Conservation (phyloP, 2,888 invertebrate species). For the Cryptocephalus primarius region DNA sequence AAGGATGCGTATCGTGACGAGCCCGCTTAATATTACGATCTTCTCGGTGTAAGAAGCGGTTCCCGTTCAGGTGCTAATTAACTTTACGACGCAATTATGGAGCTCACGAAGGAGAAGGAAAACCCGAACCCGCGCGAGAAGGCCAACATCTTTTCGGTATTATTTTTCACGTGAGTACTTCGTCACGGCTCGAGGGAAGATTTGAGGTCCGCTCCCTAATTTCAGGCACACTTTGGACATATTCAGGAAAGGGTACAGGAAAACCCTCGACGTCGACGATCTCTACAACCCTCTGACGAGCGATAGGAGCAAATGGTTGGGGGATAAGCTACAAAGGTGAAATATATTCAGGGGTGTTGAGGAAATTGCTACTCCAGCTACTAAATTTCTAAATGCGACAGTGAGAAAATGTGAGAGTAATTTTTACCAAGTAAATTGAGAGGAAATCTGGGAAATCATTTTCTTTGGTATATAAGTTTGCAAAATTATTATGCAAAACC, state of each 20-base stretch:
- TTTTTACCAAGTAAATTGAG: no score
- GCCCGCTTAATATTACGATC: no score
- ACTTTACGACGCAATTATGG: background rate
- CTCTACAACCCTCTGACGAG: conserved; percentile 36
- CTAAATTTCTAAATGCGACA: no score
- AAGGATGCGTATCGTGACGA: no score
- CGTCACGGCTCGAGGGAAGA: background rate
- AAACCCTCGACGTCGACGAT: conserved; percentile 38
- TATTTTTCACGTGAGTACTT: background rate
- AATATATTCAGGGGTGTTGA: conserved; percentile 4
- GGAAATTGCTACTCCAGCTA: background rate
- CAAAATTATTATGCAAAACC: no score
- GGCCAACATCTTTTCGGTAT: background rate
- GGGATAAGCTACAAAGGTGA: conserved; percentile 30
- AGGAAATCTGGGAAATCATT: no score
- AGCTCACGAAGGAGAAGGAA: background rate
- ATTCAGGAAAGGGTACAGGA: conserved; percentile 36
- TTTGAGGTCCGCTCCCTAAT: conserved; percentile 6
- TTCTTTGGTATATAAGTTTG: no score
- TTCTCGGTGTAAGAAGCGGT: no score
- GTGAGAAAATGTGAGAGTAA: no score
- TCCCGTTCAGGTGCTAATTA: no score
- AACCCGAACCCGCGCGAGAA: background rate
- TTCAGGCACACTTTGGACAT: conserved; percentile 55
- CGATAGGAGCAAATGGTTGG: conserved; percentile 33